Base-by-base conservation (phyloP, 2,113 vertebrate species). In the Corydoras maculifer region DNA sequence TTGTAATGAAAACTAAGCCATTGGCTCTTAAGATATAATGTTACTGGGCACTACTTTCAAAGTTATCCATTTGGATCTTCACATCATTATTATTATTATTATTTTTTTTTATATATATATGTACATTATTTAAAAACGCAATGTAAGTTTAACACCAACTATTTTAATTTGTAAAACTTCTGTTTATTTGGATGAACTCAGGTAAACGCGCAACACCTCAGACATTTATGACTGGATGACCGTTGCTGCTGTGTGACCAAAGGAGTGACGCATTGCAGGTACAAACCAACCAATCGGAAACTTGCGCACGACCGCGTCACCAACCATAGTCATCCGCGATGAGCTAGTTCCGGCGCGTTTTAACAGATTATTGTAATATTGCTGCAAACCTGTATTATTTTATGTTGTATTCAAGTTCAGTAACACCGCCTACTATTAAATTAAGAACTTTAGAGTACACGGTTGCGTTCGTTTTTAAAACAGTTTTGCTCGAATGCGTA, bases 201-300 rank as follows among this genome's bases (percentile, higher is more conserved):
- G 77, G 77, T 79, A 62, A 76, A 65, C 62, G 50, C 49, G 15
- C 64, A 51, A 31, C 69, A 70, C 15, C 9, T 29, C 18, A 65
- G 51, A 60, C 55, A 72, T 69, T 69, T 77, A 70, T 77, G 69
- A 70, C 59, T 74, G 65, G 73, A 54, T 75, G 63, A 69, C 51
- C 69, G 83, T 73, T 81, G 87, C 68, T 84, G 85, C 35, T 84
- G 86, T 84, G 84, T 88, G 83, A 69, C 83, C 85, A 72, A 79
- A 74, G 68, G 25, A 90, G 92, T 95, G 96, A 98, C 96, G 96
- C 95, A 98, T 98, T 98, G 96, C 96, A 94, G 96, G 95, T 98
- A 95, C 89, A 79, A 93, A 94, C 82, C 77, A 76, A 83, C 96
- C 95, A 97, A 98, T 98, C 91, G 91, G 87, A 83, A 79, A 65